Conservation (phyloP, 2,888 invertebrate species). For the Ferdinandea cuprea region DNA sequence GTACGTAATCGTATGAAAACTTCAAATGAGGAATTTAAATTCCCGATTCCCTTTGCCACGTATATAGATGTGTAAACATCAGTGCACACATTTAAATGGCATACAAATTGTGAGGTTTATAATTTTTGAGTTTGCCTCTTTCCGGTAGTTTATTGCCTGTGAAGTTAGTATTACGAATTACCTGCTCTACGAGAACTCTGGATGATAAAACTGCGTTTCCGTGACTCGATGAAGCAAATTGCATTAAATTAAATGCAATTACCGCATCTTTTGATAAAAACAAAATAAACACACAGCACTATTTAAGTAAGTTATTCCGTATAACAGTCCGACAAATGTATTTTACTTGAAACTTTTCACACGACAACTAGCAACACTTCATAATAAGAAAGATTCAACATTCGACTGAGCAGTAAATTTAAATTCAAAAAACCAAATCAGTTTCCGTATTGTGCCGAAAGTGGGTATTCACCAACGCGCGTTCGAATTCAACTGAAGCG, state of each 20-base stretch:
- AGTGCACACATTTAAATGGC: not conserved
- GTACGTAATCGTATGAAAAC: constrained; percentile 9
- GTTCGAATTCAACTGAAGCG: constrained; percentile 58
- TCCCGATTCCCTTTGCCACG: not conserved
- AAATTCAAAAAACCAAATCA: not conserved
- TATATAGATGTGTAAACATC: not conserved
- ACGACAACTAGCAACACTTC: no score
- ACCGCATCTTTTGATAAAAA: constrained; percentile 19
- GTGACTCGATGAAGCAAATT: constrained; percentile 32
- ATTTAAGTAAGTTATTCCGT: no score
- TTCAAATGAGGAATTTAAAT: constrained; percentile 14
- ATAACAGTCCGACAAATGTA: not conserved
- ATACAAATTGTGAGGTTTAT: not conserved
- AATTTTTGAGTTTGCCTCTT: not conserved
- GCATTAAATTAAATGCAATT: constrained; percentile 21
- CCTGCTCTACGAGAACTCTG: constrained; percentile 25
- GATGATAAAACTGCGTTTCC: constrained; percentile 6
- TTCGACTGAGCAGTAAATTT: not conserved
- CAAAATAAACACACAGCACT: not conserved
- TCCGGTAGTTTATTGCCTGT: not conserved
- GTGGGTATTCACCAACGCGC: constrained; percentile 33
- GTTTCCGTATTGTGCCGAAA: constrained; percentile 1
- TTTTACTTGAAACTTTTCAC: not conserved
- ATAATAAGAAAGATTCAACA: no score
- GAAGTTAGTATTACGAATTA: constrained; percentile 4